Evolutionary conservation across 2,797 vertebrate species (phyloP).

Genomic region (Cichlasoma orientale): DNA sequence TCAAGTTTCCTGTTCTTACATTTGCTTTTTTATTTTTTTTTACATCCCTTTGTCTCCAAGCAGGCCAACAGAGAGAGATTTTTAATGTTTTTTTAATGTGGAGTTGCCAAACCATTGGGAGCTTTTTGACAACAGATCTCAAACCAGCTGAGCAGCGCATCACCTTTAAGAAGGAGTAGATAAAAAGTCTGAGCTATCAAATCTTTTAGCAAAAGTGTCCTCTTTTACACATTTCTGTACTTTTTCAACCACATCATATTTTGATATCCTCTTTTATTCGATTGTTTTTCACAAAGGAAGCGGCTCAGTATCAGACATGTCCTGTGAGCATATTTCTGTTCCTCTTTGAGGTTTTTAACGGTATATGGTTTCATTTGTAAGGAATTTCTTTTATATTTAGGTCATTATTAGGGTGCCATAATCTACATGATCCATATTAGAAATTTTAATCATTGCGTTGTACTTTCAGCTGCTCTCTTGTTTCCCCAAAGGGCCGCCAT

Average conservation of each 20-base stretch:
- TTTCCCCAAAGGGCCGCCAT: neutral
- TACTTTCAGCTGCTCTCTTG: neutral
- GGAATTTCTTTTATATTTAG: neutral
- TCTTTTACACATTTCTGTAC: constrained; percentile 9
- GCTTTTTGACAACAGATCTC: neutral
- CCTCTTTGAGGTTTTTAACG: constrained; percentile 10
- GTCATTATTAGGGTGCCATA: neutral
- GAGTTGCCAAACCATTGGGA: neutral
- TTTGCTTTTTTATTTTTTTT: neutral
- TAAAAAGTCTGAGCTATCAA: neutral
- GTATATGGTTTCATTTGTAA: neutral
- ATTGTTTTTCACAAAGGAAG: constrained; percentile 37
- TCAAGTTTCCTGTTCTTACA: constrained; percentile 67
- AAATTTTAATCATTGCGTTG: neutral
- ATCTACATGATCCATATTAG: neutral
- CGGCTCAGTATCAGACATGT: neutral
- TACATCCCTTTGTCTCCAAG: constrained; percentile 46
- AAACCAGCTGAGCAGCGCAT: neutral
- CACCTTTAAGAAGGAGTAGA: neutral
- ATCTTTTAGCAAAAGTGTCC: neutral
- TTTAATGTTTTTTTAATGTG: neutral
- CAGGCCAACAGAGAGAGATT: neutral
- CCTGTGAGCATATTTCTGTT: constrained; percentile 28
- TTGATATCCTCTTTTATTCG: constrained; percentile 24
- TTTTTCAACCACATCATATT: constrained; percentile 19